Evolutionary conservation across 2,888 invertebrate species (phyloP), one percentile per base, ranked within the genome.

Genomic region (Erpobdella octoculata): DNA sequence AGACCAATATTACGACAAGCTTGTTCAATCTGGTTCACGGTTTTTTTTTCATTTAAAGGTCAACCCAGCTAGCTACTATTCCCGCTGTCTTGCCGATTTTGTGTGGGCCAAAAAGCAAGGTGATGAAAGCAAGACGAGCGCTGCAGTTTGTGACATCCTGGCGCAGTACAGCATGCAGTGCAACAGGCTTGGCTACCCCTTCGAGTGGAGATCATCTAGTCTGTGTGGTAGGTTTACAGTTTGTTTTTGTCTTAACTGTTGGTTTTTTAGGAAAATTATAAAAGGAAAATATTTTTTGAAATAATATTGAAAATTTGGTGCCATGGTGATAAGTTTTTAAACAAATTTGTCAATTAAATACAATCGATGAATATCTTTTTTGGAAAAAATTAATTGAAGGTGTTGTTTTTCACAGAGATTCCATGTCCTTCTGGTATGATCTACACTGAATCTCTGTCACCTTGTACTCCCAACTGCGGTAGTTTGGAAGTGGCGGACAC

Each of bases 41-140:
- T n/a, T n/a, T n/a, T n/a, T n/a, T 12, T 53, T 21, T 48, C 33
- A 4, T 18, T 18, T 9, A 8, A 25, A 68, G 68, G 53, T 68
- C 35, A 48, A 41, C 28, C 48, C 53, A 35, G 33, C 15, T 1
- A 53, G 15, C 53, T 68, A 69, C 41, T 72, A 59, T 21, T 18
- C 31, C 28, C 36, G 41, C 15, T 72, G 72, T 33, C 25, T 72
- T 28, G 59, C 33, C 33, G 72, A 72, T 18, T 72, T 69, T 62
- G 58, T 67, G n/a, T 53, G 53, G 53, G n/a, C 53, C 21, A 18
- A 46, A 46, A 8, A 25, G 21, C 28, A 21, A 1, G 15, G 15
- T 53, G 53, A 12, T 12, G 21, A 53, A 6, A 53, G 53, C 53
- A 21, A 53, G 28, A 1, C 28, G 9, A 21, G 46, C 31, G 46